Base-by-base conservation (phyloP, 2,888 invertebrate genomes). In the Andricus curvator region DNA sequence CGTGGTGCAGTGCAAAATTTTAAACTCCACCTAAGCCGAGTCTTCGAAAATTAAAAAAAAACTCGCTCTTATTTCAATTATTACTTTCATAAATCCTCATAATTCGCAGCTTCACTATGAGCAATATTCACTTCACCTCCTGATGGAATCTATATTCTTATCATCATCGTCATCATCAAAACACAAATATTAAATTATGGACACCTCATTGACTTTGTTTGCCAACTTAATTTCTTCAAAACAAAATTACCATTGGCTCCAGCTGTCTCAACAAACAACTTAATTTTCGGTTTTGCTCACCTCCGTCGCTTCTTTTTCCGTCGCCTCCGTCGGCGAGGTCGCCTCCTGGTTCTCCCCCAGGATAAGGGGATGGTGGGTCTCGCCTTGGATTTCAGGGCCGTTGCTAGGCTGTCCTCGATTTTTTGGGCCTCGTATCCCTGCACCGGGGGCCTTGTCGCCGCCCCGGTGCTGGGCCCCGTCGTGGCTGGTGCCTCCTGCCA, bases 281-380 rank as follows among this genome's bases (percentile, higher is more conserved):
- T 5, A 25, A 13, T 68, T 44, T 9, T 13, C 9, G 3, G n/a
- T 22, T n/a, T 33, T 78, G 84, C 88, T 90, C 91, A 91, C 92
- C 92, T 91, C 89, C 91, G 91, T 89, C 91, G 91, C 88, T 89
- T 91, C 92, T 92, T 92, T 92, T 92, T 92, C 88, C 92, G 92
- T 88, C 92, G 89, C 87, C 92, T 90, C 87, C 92, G 91, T 88
- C 90, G 91, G 88, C 91, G 90, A 82, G 89, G 89, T 86, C 90
- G 89, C 86, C 90, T 87, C 87, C 88, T 88, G 86, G 86, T 86
- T 86, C 88, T 89, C 90, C 92, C 89, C 91, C 92, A 88, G 86
- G 88, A 88, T 86, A 86, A 91, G 91, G 91, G 90, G 91, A 89
- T 88, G 87, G 85, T 85, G 86, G 86, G 82, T 82, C 87, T 86